Conservation (phyloP, 2,888 invertebrate species). For the Orthosia gracilis region DNA sequence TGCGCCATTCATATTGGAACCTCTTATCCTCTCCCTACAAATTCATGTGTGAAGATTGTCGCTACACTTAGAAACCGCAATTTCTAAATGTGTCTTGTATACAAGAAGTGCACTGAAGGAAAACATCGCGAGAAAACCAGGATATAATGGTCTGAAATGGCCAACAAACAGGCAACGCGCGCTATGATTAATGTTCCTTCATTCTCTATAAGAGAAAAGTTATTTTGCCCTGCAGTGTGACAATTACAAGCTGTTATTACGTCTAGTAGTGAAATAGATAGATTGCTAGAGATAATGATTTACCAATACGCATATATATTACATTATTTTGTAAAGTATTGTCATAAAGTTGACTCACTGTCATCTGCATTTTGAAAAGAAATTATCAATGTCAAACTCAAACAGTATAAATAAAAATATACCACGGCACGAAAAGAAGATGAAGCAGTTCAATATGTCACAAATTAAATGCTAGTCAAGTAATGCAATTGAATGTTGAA, state of each 20-base stretch:
- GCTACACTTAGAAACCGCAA: neutral
- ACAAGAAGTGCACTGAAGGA: slow-evolving; percentile 26
- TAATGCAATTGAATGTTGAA: too few species aligned
- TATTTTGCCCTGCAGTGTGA: slow-evolving; percentile 16
- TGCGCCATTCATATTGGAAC: too few species aligned
- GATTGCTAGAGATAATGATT: neutral
- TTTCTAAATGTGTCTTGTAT: slow-evolving; percentile 26
- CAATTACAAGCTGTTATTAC: slow-evolving; percentile 40
- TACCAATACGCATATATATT: too few species aligned
- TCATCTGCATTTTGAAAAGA: too few species aligned
- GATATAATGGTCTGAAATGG: slow-evolving; percentile 46
- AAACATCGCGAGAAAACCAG: slow-evolving; percentile 36
- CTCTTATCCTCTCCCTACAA: too few species aligned
- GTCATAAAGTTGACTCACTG: too few species aligned
- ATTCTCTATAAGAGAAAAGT: slow-evolving; percentile 28
- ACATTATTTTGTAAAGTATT: too few species aligned
- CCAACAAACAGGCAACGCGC: slow-evolving; percentile 25
- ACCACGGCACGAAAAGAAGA: too few species aligned
- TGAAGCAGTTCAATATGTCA: too few species aligned
- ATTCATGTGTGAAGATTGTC: neutral
- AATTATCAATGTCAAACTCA: too few species aligned
- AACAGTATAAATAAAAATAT: too few species aligned
- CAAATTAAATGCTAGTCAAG: too few species aligned
- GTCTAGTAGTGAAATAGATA: neutral
- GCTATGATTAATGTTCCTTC: slow-evolving; percentile 37